Conservation (phyloP, 1,140 invertebrate species). For the Anoplolepis gracilipes region DNA sequence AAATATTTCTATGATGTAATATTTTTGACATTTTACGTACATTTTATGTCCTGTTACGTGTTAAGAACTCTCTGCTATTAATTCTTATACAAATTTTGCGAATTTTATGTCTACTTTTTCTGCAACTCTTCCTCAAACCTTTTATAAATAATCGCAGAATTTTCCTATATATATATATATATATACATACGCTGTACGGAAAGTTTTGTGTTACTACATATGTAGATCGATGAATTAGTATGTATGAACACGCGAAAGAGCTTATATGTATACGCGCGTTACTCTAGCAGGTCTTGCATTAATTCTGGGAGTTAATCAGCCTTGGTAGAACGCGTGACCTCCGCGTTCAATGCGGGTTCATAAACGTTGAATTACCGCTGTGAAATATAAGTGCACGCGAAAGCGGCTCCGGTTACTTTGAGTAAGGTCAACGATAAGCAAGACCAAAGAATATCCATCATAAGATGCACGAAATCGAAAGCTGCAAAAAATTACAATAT, state of each 20-base stretch:
- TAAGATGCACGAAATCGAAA: neutral
- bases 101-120: neutral
- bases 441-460: neutral
- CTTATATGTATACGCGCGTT: conserved; percentile 6
- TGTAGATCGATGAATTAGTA: conserved; percentile 43
- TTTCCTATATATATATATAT: neutral
- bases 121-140: neutral
- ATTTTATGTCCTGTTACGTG: neutral
- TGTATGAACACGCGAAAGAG: conserved; percentile 46
- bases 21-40: conserved; percentile 7
- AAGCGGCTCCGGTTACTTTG: conserved; percentile 9
- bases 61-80: neutral
- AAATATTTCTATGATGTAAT: neutral
- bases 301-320: conserved; percentile 55
- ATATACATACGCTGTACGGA: neutral
- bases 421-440: conserved; percentile 27
- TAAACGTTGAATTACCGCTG: conserved; percentile 34
- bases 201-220: neutral
- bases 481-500: neutral
- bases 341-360: conserved; percentile 33
- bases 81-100: neutral
- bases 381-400: conserved; percentile 38
- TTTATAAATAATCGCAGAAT: neutral
- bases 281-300: conserved; percentile 29
- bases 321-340: conserved; percentile 33